Evolutionary conservation across 2,888 invertebrate species (phyloP), one percentile per base, ranked within the genome.

Genomic region (Leptura quadrifasciata): DNA sequence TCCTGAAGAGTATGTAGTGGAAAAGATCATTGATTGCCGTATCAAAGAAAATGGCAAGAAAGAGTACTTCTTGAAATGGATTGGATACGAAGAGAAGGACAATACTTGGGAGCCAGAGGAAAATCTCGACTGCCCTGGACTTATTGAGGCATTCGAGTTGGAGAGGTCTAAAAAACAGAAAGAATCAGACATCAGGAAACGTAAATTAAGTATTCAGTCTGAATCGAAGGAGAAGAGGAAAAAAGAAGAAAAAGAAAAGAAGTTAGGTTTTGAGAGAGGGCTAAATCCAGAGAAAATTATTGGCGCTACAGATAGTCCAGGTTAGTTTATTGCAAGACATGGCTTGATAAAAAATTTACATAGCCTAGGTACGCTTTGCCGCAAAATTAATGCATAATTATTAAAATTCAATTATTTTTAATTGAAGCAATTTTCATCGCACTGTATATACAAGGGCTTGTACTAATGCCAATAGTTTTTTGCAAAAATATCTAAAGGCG

Each of bases 71-170:
- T 79, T 93, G 88, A 89, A 95, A 91, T 92, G 95, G 94, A 90
- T 95, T 87, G 95, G 95, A 0, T 96, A 96, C 86, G 94, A 93
- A 63, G 94, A 95, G 85, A 95, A 94, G 63, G 98, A 98, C 84
- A 98, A 98, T 86, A 98, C 98, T 1, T 98, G 98, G 98, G 98
- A 98, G 85, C 98, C 98, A 0, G 96, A 96, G 83, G 96, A 96
- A 84, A 87, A 88, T 71, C 90, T 97, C 3, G 97, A 97, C 85
- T 98, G 97, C 87, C 97, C 97, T 0, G 96, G 96, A 83, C 90
- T 97, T 54, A 96, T 97, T 81, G 92, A 94, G 74, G 94, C 96
- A 0, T 97, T 95, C 88, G 97, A 98, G 88, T 96, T 95, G 20
- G 94, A 94, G 0, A 91, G 95, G 61, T 94, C 94, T 84, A 85